phyloP scores from a whole-genome alignment of 2,888 invertebrate species.

The Itoplectis maculator region DNA sequence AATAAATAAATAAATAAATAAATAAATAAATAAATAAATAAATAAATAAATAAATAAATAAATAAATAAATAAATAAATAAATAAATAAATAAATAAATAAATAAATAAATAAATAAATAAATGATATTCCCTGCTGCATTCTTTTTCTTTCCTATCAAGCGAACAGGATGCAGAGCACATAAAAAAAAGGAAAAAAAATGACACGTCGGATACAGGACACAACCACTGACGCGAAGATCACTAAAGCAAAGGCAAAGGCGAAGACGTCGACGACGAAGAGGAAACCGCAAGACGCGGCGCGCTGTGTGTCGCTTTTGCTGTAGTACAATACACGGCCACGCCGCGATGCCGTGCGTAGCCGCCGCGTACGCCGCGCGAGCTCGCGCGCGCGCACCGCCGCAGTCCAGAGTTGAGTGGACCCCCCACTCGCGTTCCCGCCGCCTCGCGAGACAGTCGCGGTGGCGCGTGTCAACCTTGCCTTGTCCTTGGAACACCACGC shows the following conservation, averaged over 20 bases:
- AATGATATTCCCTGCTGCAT: no score
- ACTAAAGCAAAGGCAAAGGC: conserved; percentile 24
- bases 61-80: no score
- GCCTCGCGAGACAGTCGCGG: conserved; percentile 66
- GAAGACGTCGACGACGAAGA: conserved; percentile 41
- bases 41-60: no score
- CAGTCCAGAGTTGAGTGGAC: conserved; percentile 65
- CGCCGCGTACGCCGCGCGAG: no score
- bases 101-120: no score
- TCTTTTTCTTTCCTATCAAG: neutral
- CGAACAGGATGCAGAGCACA: neutral
- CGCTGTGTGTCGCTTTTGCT: conserved; percentile 20
- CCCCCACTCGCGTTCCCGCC: conserved; percentile 45
- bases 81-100: no score
- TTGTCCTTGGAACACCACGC: conserved; percentile 84
- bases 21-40: no score
- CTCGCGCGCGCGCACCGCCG: no score
- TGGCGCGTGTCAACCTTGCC: conserved; percentile 84
- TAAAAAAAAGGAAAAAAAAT: neutral
- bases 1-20: no score
- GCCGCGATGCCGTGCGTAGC: conserved; percentile 13
- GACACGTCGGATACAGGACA: neutral
- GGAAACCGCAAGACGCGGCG: conserved; percentile 33
- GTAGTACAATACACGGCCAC: neutral
- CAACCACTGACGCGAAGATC: neutral